Evolutionary conservation across 2,888 invertebrate species (phyloP).

Genomic region (Tenthredo amoena): DNA sequence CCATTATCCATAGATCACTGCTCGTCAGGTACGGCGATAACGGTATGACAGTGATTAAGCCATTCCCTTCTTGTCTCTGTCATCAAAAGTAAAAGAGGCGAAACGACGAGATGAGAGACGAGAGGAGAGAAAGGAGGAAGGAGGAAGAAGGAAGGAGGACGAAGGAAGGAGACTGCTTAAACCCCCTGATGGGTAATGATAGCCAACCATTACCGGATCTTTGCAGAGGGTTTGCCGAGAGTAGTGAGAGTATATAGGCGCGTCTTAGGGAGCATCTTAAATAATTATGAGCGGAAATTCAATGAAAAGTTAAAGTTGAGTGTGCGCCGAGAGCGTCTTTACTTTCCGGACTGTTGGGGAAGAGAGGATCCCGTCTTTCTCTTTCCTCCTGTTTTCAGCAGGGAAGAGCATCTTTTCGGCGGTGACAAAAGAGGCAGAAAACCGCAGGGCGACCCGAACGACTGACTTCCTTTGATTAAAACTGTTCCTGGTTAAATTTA

Average conservation of each 20-base stretch:
- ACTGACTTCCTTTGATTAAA: constrained; percentile 43
- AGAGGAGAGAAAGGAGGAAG: neutral
- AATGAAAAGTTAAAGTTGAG: constrained; percentile 54
- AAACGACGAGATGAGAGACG: constrained; percentile 21
- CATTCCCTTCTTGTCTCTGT: constrained; percentile 39
- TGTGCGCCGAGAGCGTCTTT: constrained; percentile 23
- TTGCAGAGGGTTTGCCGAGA: constrained; percentile 16
- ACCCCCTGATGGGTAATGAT: constrained; percentile 54
- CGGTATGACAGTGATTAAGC: constrained; percentile 55
- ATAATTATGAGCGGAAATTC: constrained; percentile 55
- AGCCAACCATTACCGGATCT: constrained; percentile 54
- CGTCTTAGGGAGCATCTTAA: constrained; percentile 52
- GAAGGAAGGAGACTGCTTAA: constrained; percentile 9
- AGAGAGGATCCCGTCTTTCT: neutral
- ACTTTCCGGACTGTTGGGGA: neutral
- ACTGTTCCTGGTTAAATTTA: constrained; percentile 31
- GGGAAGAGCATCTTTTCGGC: neutral
- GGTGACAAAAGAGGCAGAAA: neutral
- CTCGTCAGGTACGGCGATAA: constrained; percentile 54
- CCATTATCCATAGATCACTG: constrained; percentile 55
- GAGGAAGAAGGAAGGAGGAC: neutral
- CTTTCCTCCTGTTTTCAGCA: neutral
- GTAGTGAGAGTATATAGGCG: constrained; percentile 12
- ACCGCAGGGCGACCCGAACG: constrained; percentile 12
- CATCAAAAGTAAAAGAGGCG: constrained; percentile 42